A percentile compares a stretch with the other conserved stretches of the same genome.
phyloP scores from a whole-genome alignment of 2,113 vertebrate species.

The Morphnarchus princeps region DNA sequence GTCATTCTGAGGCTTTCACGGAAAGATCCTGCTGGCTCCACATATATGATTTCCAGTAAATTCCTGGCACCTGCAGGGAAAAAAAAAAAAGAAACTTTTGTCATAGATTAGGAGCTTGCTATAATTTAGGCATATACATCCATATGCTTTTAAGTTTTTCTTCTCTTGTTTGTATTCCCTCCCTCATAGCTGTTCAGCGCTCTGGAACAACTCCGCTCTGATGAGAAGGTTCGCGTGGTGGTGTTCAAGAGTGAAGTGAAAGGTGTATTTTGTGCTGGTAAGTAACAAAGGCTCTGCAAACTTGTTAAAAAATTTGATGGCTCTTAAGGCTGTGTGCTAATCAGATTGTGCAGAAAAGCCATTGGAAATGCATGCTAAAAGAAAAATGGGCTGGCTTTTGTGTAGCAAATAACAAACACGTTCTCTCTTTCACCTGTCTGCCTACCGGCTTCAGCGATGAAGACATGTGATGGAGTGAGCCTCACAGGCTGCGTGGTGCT shows the following conservation, averaged over 20 bases:
- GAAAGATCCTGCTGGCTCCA: background rate
- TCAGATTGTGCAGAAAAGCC: background rate
- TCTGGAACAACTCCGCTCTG: constrained; percentile 76
- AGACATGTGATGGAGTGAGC: background rate
- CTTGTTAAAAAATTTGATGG: background rate
- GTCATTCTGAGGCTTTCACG: background rate
- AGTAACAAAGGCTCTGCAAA: background rate
- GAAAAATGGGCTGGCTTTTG: background rate
- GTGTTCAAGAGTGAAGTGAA: constrained; percentile 88
- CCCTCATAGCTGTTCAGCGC: constrained; percentile 77
- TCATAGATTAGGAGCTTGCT: background rate
- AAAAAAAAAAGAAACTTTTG: background rate
- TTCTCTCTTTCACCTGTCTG: background rate
- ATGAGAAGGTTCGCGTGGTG: constrained; percentile 79
- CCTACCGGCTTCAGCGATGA: background rate
- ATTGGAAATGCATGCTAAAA: background rate
- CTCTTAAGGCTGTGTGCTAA: background rate
- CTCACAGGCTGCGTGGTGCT: background rate
- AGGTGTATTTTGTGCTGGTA: constrained; percentile 94
- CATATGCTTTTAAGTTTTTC: background rate
- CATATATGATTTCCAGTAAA: background rate
- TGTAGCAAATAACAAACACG: background rate
- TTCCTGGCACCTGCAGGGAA: background rate
- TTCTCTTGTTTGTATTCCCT: background rate
- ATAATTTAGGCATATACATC: background rate